Conservation (phyloP, 1,140 invertebrate species). For the Diachasmimorpha longicaudata region DNA sequence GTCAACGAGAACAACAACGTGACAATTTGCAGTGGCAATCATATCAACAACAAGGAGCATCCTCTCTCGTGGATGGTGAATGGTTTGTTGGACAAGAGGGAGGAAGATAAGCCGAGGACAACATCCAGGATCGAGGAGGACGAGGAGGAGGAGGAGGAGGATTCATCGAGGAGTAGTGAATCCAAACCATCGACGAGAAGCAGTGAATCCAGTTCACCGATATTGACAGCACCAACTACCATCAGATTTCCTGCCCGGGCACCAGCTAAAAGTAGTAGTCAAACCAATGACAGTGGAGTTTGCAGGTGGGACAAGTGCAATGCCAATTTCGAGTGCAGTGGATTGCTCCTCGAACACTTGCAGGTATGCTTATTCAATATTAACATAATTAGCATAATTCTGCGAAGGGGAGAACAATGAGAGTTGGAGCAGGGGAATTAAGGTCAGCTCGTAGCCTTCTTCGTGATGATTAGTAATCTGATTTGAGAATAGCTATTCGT, state of each 20-base stretch:
- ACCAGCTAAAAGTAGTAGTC: conserved; percentile 53
- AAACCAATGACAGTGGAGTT: conserved; percentile 62
- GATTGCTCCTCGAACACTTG: conserved; percentile 86
- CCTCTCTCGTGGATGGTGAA: conserved; percentile 36
- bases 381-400: background rate
- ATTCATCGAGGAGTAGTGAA: conserved; percentile 48
- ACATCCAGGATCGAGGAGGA: conserved; percentile 39
- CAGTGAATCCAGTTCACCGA: conserved; percentile 63
- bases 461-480: background rate
- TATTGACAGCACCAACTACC: conserved; percentile 77
- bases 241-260: conserved; percentile 75
- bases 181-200: conserved; percentile 49
- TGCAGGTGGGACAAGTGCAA: conserved; percentile 89
- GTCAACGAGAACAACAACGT: conserved; percentile 57
- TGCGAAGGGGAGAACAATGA: background rate
- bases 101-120: conserved; percentile 10
- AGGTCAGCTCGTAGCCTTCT: no score
- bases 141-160: conserved; percentile 53
- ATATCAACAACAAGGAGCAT: conserved; percentile 36
- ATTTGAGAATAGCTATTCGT: background rate
- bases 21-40: conserved; percentile 27
- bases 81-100: conserved; percentile 3
- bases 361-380: conserved; percentile 66
- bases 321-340: conserved; percentile 75
- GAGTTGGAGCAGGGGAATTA: no score